Evolutionary conservation across 1,140 invertebrate species (phyloP).

Genomic region (Yoshiicerus persimilis): DNA sequence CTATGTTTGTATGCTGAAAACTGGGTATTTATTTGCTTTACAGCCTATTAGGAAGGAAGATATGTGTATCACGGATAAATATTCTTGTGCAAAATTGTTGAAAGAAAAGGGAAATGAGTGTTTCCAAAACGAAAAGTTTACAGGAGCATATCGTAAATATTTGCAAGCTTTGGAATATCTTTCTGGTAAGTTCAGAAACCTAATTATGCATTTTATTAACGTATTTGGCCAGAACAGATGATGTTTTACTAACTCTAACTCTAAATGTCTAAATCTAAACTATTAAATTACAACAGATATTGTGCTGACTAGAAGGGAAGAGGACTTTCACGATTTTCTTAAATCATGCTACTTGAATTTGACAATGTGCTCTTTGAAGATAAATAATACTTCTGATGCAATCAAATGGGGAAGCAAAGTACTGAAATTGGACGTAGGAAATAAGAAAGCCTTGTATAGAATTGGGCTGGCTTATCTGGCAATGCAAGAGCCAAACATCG

Average conservation of each 20-base stretch:
- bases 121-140: conserved; percentile 53
- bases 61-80: no score
- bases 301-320: conserved; percentile 59
- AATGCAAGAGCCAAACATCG: conserved; percentile 74
- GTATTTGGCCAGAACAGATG: background rate
- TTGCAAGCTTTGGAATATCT: background rate
- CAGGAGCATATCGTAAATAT: background rate
- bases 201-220: background rate
- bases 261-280: no score
- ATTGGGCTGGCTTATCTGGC: conserved; percentile 77
- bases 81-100: background rate
- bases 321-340: conserved; percentile 64
- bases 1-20: no score
- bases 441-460: conserved; percentile 87
- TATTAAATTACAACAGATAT: conserved; percentile 29
- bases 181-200: background rate
- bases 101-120: conserved; percentile 57
- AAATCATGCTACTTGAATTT: conserved; percentile 80
- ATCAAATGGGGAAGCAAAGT: conserved; percentile 71
- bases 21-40: no score
- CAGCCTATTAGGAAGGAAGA: no score
- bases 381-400: conserved; percentile 69
- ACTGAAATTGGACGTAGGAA: conserved; percentile 70
- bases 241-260: background rate
- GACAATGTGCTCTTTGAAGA: conserved; percentile 81